Evolutionary conservation across 2,797 vertebrate species (phyloP).

Genomic region (Onychomys arenicola): DNA sequence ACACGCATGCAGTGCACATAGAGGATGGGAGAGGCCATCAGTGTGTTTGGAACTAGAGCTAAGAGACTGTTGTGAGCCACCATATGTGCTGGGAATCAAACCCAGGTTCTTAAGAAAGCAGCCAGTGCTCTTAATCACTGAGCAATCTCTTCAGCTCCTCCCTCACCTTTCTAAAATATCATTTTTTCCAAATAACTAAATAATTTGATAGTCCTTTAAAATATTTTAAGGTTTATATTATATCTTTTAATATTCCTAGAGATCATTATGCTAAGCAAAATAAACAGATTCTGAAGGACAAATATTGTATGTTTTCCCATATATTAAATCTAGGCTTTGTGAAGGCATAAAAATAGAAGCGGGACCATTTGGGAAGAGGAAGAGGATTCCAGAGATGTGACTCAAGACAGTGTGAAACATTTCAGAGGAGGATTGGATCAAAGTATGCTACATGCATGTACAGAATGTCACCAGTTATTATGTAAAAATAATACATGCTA

Average conservation of each 20-base stretch:
- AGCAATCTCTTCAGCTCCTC: background rate
- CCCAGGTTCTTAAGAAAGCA: background rate
- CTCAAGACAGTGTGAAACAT: background rate
- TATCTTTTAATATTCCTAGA: background rate
- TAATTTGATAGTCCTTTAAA: conserved; percentile 1
- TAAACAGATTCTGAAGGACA: background rate
- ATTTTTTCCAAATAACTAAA: conserved; percentile 1
- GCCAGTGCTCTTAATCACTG: background rate
- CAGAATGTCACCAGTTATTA: background rate
- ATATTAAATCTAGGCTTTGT: background rate
- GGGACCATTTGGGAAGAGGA: background rate
- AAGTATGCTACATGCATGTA: background rate
- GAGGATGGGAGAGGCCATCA: background rate
- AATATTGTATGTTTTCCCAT: background rate
- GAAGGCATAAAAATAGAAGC: background rate
- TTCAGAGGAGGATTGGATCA: background rate
- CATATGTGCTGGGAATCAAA: background rate
- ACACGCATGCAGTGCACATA: too few species aligned
- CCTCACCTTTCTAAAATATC: background rate
- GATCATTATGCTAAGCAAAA: background rate
- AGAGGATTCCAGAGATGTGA: background rate
- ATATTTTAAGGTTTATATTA: conserved; percentile 21
- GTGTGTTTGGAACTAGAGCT: background rate
- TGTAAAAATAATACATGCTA: background rate
- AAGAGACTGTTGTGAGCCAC: background rate